Conservation (phyloP, 2,113 vertebrate species). For the Aphyosemion australe region DNA sequence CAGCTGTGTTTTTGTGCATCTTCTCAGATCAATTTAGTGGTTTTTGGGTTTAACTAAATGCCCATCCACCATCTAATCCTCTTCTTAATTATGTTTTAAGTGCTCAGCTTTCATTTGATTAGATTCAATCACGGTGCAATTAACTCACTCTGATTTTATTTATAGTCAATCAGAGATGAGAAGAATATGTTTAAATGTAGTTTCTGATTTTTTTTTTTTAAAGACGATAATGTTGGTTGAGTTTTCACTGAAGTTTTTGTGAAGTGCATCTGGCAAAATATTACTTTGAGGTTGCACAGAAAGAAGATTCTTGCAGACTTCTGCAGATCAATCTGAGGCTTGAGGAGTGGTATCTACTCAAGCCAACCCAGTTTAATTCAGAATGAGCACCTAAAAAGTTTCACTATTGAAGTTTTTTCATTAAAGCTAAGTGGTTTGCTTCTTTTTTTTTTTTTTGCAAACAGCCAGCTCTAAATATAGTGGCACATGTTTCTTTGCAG, state of each 20-base stretch:
- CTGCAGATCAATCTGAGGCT: no score
- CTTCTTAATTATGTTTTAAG: conserved; percentile 65
- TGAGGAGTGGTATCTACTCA: no score
- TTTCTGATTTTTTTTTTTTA: conserved; percentile 14
- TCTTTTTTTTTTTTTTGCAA: no score
- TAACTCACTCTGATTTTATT: conserved; percentile 44
- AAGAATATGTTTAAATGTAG: conserved; percentile 43
- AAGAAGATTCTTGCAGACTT: no score
- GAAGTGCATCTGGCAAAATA: neutral
- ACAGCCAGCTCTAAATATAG: no score
- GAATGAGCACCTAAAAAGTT: no score
- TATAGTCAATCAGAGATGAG: conserved; percentile 38
- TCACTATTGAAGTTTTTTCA: no score
- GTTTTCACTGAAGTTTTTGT: neutral
- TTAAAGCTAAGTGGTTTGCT: no score
- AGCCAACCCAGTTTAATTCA: no score
- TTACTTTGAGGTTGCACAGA: no score
- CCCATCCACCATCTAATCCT: conserved; percentile 52
- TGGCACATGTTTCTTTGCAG: no score
- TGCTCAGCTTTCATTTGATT: conserved; percentile 58
- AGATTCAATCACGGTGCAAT: conserved; percentile 53
- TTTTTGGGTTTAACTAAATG: conserved; percentile 59
- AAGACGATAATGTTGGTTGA: neutral
- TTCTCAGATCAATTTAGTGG: conserved; percentile 59
- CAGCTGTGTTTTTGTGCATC: conserved; percentile 29